A percentile compares a stretch with the other conserved stretches of the same genome.
Conservation (phyloP, 2,888 invertebrate species). For the Drosophila demipolita region DNA sequence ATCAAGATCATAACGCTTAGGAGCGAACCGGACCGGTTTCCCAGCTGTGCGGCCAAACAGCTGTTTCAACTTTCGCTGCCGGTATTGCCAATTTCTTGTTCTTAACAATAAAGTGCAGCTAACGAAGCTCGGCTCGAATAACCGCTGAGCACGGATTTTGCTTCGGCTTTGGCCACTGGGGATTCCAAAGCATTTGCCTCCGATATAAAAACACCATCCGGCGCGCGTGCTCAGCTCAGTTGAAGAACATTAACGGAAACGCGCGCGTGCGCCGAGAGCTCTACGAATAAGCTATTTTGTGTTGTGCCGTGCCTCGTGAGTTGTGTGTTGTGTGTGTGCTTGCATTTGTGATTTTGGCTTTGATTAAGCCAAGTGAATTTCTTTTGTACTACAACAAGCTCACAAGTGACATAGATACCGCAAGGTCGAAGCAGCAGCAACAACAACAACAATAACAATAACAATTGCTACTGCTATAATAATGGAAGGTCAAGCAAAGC, state of each 20-base stretch:
- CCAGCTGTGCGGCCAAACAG: slow-evolving; percentile 68
- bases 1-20: slow-evolving; percentile 46
- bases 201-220: slow-evolving; percentile 70
- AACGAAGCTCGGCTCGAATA: slow-evolving; percentile 56
- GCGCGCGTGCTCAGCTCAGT: slow-evolving; percentile 77
- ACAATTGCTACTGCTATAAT: slow-evolving; percentile 15
- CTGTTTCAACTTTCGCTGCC: slow-evolving; percentile 75
- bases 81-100: slow-evolving; percentile 57
- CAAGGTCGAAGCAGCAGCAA: slow-evolving; percentile 35
- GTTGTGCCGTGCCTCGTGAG: slow-evolving; percentile 9
- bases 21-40: slow-evolving; percentile 59
- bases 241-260: slow-evolving; percentile 75
- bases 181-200: slow-evolving; percentile 10
- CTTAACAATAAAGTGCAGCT: slow-evolving; percentile 40
- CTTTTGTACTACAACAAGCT: slow-evolving; percentile 40
- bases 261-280: slow-evolving; percentile 65
- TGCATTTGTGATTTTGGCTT: slow-evolving; percentile 7
- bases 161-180: slow-evolving; percentile 15
- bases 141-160: slow-evolving; percentile 6
- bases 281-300: slow-evolving; percentile 17
- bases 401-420: slow-evolving; percentile 58
- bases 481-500: slow-evolving; percentile 74
- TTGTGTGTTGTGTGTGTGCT: slow-evolving; percentile 21
- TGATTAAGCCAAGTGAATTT: slow-evolving; percentile 62
- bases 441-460: slow-evolving; percentile 1